Base-by-base conservation (phyloP, 2,888 invertebrate genomes). In the Dicyrtomina minuta region DNA sequence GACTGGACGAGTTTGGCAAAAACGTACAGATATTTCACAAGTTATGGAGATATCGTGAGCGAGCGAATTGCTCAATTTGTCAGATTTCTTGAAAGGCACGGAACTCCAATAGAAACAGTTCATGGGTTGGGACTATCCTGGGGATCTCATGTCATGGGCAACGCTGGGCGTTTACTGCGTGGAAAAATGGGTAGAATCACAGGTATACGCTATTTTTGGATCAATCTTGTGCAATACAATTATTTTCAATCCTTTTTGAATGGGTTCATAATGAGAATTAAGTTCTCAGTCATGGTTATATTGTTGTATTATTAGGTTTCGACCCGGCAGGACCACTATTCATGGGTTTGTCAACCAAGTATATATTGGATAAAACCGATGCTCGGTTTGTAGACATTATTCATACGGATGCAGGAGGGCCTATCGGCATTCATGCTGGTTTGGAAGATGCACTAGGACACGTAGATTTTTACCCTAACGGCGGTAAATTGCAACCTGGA, bases 341-440 rank as follows among this genome's bases (percentile, higher is more conserved):
- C 61, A 13, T 17, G 3, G 71, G 66, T 10, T 66, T 68, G 24
- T 66, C 69, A 41, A 59, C 66, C 46, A 26, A 51, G 44, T 62
- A 70, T 20, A 56, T 70, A 39, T 69, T 76, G 26, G 73, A 73
- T 60, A 72, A 72, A 56, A 41, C 56, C n/a, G 70, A 75, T 61
- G 73, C 73, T 39, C 64, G 55, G 0, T 75, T 75, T 62, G 75
- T 75, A 0, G 75, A 75, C 33, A 56, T 75, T 12, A 69, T 75
- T 22, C 75, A 75, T 33, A 66, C 68, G 13, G 66, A 66, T 55
- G 72, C 70, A 26, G 66, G 60, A 3, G 74, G 72, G 0, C 27
- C 41, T 44, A 46, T 66, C n/a, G 71, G 68, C 41, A 56, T 59
- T 20, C 66, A 70, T 62, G 61, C 75, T 10, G 74, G 76, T 1